phyloP scores from a whole-genome alignment of 2,888 invertebrate species.

The Altica lythri region DNA sequence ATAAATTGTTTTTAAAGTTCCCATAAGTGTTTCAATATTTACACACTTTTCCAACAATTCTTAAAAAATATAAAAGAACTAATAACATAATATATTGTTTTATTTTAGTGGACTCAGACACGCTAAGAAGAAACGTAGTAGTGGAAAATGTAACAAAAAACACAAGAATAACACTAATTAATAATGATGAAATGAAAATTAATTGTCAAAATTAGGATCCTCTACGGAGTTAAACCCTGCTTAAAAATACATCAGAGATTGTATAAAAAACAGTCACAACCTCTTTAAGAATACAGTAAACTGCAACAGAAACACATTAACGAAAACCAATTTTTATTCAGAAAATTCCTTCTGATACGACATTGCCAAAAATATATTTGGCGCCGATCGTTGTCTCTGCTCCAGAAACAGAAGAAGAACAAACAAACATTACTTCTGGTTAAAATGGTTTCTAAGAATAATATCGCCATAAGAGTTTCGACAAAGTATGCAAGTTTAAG shows the following conservation, averaged over 20 bases:
- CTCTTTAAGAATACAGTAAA: background rate
- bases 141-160: too few species aligned
- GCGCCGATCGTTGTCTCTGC: conserved; percentile 9
- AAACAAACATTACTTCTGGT: conserved; percentile 24
- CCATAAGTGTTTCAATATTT: too few species aligned
- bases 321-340: background rate
- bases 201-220: too few species aligned
- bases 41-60: too few species aligned
- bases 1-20: too few species aligned
- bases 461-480: conserved; percentile 16
- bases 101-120: too few species aligned
- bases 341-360: background rate
- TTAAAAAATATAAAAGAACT: too few species aligned
- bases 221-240: background rate
- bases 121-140: too few species aligned
- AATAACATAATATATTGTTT: too few species aligned
- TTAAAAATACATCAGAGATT: background rate
- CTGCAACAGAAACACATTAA: background rate
- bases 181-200: too few species aligned
- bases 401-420: conserved; percentile 15
- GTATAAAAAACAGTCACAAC: background rate
- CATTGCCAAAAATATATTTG: conserved; percentile 12
- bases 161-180: too few species aligned
- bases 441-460: conserved; percentile 19
- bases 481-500: conserved; percentile 10